phyloP scores from a whole-genome alignment of 1,140 invertebrate species.

The Drosophila grimshawi region DNA sequence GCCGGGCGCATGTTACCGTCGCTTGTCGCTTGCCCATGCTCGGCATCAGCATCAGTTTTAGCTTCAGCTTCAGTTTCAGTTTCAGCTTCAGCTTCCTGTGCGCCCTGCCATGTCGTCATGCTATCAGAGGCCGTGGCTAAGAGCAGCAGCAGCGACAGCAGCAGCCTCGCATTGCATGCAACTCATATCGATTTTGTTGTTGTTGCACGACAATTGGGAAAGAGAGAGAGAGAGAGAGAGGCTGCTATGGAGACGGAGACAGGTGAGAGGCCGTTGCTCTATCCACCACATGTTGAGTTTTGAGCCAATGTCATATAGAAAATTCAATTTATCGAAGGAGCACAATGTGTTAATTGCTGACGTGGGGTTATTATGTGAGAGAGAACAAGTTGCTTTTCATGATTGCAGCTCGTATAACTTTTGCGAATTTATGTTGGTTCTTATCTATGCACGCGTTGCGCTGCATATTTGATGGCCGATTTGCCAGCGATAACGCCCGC shows the following conservation, averaged over 20 bases:
- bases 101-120: constrained; percentile 71
- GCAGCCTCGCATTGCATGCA: constrained; percentile 51
- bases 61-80: constrained; percentile 5
- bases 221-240: not conserved
- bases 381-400: constrained; percentile 44
- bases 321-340: constrained; percentile 50
- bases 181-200: constrained; percentile 68
- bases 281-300: constrained; percentile 65
- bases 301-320: constrained; percentile 2
- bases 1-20: constrained; percentile 54
- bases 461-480: constrained; percentile 71
- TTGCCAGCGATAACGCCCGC: constrained; percentile 67
- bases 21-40: constrained; percentile 53
- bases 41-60: not conserved
- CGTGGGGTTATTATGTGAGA: constrained; percentile 10
- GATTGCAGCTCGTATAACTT: constrained; percentile 66
- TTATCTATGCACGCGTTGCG: constrained; percentile 43
- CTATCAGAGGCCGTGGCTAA: constrained; percentile 47
- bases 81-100: constrained; percentile 56
- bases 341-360: constrained; percentile 60
- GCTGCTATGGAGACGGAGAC: not conserved
- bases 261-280: constrained; percentile 36
- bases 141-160: not conserved
- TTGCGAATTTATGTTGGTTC: constrained; percentile 27
- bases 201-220: constrained; percentile 31